Conservation (phyloP, 2,113 vertebrate species). For the Cynopterus brachyotis region DNA sequence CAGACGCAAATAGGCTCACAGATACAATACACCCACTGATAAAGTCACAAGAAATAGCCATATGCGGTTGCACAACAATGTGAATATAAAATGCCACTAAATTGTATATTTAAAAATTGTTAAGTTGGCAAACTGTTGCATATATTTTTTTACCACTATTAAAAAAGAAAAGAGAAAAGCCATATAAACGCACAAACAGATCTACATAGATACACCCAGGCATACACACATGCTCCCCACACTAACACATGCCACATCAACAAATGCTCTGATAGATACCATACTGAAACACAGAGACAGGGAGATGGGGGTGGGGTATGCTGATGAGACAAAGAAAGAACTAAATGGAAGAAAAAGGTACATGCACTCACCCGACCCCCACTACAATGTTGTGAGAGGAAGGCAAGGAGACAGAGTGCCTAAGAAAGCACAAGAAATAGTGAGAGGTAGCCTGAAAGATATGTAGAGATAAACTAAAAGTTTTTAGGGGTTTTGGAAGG, state of each 20-base stretch:
- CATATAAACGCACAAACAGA: neutral
- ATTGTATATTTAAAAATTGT: neutral
- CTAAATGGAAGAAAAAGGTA: neutral
- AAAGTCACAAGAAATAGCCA: neutral
- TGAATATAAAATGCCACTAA: conserved; percentile 39
- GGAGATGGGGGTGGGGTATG: neutral
- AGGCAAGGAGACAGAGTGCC: neutral
- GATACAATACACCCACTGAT: neutral
- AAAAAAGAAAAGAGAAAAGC: neutral
- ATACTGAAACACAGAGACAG: neutral
- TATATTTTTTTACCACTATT: conserved; percentile 21
- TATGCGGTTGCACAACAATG: neutral
- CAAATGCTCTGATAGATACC: neutral
- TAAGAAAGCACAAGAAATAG: neutral
- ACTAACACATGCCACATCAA: neutral
- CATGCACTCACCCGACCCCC: neutral
- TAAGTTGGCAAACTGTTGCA: neutral
- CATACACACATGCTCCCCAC: neutral
- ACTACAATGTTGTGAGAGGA: neutral
- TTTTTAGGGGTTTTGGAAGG: too few relatives aligned
- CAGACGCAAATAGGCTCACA: neutral
- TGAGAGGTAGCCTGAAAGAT: neutral
- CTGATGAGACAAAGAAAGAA: neutral
- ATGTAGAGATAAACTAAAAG: neutral
- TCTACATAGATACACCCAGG: neutral